phyloP scores from a whole-genome alignment of 2,113 vertebrate species.

The Capreolus pygargus region DNA sequence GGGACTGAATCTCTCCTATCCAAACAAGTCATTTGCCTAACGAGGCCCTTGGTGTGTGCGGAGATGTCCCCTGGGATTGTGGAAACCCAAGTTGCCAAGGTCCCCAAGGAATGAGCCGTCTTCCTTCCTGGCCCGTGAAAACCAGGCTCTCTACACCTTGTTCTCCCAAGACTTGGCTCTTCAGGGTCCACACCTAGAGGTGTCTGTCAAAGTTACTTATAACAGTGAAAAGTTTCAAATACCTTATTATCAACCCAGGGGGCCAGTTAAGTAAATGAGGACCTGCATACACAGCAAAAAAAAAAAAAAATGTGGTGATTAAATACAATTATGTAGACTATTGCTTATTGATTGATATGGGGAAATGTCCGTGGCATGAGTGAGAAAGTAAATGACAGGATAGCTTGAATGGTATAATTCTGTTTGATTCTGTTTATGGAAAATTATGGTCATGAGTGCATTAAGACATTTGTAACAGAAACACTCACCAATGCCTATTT shows the following conservation, averaged over 20 bases:
- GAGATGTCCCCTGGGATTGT: not conserved
- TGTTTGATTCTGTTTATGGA: not conserved
- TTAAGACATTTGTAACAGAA: not conserved
- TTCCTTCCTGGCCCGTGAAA: not conserved
- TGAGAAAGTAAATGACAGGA: not conserved
- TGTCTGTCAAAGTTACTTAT: not conserved
- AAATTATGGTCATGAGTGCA: not conserved
- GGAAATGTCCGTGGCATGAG: not conserved
- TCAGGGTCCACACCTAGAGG: not conserved
- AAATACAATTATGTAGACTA: not conserved
- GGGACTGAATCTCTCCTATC: not conserved
- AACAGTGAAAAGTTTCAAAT: not conserved
- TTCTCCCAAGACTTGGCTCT: not conserved
- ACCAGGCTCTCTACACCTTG: not conserved
- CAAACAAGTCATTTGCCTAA: constrained; percentile 7
- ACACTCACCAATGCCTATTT: not conserved
- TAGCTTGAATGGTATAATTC: not conserved
- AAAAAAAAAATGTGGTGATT: not conserved
- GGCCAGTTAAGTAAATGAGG: not conserved
- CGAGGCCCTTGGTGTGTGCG: not conserved
- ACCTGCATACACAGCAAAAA: not conserved
- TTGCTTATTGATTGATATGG: not conserved
- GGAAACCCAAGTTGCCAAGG: not conserved
- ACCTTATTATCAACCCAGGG: not conserved
- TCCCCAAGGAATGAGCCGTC: not conserved